Evolutionary conservation across 2,113 vertebrate species (phyloP).

Genomic region (Tyto alba): DNA sequence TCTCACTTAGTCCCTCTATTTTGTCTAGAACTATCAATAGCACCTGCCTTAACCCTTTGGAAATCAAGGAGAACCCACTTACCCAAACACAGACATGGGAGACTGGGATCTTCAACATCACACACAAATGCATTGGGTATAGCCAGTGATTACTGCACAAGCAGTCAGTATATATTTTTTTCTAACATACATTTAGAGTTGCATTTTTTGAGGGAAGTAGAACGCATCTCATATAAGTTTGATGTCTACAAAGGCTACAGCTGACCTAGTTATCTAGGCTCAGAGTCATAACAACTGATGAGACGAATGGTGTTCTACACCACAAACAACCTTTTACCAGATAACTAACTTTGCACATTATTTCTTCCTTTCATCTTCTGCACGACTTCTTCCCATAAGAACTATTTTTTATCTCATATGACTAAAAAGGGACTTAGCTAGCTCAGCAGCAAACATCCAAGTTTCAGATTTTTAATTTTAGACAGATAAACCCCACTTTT

Average conservation of each 20-base stretch:
- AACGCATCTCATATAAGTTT: background rate
- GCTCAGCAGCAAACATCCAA: background rate
- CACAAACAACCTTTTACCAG: fast-evolving
- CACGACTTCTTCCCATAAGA: background rate
- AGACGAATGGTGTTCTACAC: background rate
- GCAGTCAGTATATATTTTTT: background rate
- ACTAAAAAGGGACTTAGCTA: background rate
- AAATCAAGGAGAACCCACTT: background rate
- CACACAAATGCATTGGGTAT: fast-evolving
- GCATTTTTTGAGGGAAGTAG: background rate
- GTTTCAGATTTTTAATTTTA: background rate
- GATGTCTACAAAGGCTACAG: background rate
- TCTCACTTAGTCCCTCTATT: background rate
- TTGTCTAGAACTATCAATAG: background rate
- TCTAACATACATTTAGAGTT: background rate
- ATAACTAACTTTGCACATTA: background rate
- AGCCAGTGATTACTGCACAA: background rate
- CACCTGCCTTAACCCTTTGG: background rate
- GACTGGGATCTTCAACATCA: background rate
- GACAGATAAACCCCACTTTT: background rate
- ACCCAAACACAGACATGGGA: background rate
- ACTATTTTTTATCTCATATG: background rate
- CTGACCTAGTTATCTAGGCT: background rate
- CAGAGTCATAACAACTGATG: background rate
- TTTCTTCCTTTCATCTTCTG: background rate